Evolutionary conservation across 2,888 invertebrate genomes (phyloP).

Genomic region (Parnassius apollo): DNA sequence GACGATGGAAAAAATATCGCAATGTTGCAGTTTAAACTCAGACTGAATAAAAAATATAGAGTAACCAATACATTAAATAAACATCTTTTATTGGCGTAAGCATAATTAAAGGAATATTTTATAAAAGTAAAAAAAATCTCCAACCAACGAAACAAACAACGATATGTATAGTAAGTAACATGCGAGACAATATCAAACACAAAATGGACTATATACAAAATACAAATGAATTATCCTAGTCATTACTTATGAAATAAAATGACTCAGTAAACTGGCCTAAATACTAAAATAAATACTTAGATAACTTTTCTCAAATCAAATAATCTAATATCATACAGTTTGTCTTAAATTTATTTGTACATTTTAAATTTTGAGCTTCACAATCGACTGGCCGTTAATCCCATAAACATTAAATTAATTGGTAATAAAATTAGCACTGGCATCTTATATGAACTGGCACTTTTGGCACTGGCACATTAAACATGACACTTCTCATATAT

Average conservation of each 20-base stretch:
- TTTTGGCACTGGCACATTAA: conserved; percentile 27
- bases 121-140: conserved; percentile 58
- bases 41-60: conserved; percentile 16
- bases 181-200: conserved; percentile 45
- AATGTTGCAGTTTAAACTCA: not conserved
- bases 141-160: conserved; percentile 68
- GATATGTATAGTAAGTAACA: conserved; percentile 58
- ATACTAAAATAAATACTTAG: conserved; percentile 75
- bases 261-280: conserved; percentile 77
- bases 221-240: conserved; percentile 40
- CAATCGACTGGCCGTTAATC: conserved; percentile 71
- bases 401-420: conserved; percentile 56
- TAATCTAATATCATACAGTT: conserved; percentile 50
- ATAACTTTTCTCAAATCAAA: conserved; percentile 40
- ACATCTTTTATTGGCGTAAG: conserved; percentile 32
- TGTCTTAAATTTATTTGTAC: conserved; percentile 62
- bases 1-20: not conserved
- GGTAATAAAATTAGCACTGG: conserved; percentile 45
- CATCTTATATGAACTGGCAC: conserved; percentile 39
- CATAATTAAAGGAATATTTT: conserved; percentile 55
- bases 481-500: conserved; percentile 11
- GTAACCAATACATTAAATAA: conserved; percentile 32
- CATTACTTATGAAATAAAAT: conserved; percentile 46
- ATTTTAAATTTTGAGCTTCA: conserved; percentile 72
- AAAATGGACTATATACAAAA: conserved; percentile 44